Evolutionary conservation across 2,888 invertebrate species (phyloP).

Genomic region (Eupithecia abbreviata): DNA sequence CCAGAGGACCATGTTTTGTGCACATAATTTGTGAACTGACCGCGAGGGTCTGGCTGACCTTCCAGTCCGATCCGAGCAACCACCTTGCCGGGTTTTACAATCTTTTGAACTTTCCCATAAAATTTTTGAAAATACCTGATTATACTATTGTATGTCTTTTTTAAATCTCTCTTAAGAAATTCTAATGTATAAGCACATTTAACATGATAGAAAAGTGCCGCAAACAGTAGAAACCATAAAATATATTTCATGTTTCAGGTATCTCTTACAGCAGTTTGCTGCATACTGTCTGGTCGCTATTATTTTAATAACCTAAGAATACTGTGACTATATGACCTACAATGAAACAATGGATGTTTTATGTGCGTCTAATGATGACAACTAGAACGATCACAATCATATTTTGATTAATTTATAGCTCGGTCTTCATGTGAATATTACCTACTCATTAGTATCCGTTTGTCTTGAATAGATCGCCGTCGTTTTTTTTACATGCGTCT

Average conservation of each 20-base stretch:
- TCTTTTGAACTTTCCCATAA: neutral
- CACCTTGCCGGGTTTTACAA: neutral
- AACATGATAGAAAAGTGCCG: neutral
- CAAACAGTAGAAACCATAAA: neutral
- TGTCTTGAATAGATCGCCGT: neutral
- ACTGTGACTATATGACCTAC: neutral
- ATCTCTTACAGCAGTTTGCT: constrained; percentile 1
- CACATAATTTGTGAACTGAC: neutral
- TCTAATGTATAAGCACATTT: neutral
- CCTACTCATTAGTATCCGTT: neutral
- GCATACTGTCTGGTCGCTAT: neutral
- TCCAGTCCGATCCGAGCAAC: neutral
- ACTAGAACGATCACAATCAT: neutral
- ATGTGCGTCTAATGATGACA: neutral
- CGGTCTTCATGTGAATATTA: neutral
- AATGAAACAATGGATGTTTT: constrained; percentile 5
- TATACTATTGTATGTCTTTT: neutral
- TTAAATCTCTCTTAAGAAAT: neutral
- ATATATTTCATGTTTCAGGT: constrained; percentile 8
- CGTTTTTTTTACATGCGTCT: too few species aligned
- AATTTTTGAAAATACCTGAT: neutral
- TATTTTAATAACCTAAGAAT: neutral
- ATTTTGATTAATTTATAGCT: neutral
- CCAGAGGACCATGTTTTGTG: neutral
- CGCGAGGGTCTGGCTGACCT: neutral